Base-by-base conservation (phyloP, 2,888 invertebrate genomes). In the Coenonympha arcania region DNA sequence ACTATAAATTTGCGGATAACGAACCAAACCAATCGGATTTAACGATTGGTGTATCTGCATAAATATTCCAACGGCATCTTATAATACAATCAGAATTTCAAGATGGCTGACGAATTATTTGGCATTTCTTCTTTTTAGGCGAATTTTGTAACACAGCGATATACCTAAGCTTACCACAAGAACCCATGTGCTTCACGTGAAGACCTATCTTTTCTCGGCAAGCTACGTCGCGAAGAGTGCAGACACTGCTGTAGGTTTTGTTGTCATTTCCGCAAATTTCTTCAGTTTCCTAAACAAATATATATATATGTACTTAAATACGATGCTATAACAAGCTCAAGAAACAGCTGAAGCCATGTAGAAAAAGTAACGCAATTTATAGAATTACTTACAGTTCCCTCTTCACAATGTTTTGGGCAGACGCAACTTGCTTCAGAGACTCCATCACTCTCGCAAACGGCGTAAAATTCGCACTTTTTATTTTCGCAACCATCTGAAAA, bases 251-350 rank as follows among this genome's bases (percentile, higher is more conserved):
- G 81, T 96, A 95, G 1, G 95, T 95, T 65, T 91, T 89, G 46
- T 94, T 94, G 78, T 96, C 95, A 63, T 92, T 93, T 37, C 95
- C 95, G 73, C 96, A 96, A 43, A 95, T 93, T 62, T 92, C 90
- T 58, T 90, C 90, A 9, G 87, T 86, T 67, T 87, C 87, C 87
- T 83, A 48, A 8, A 54, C 4, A 16, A 2, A 63, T 9, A 30
- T 30, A 30, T 5, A 11, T 30, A 30, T 30, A 13, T 9, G 9
- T n/a, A n/a, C 9, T 26, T n/a, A 26, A 24, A 24, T 3, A 8
- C 24, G n/a, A n/a, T n/a, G n/a, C n/a, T n/a, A n/a, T n/a, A n/a
- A n/a, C n/a, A n/a, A n/a, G n/a, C n/a, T n/a, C n/a, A n/a, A n/a
- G n/a, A n/a, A n/a, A n/a, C n/a, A n/a, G 18, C 16, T 30, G 40